Percentiles rank a stretch among this genome's conserved stretches.
Conservation (phyloP, 2,888 invertebrate genomes). For the Phyllotreta cruciferae region DNA sequence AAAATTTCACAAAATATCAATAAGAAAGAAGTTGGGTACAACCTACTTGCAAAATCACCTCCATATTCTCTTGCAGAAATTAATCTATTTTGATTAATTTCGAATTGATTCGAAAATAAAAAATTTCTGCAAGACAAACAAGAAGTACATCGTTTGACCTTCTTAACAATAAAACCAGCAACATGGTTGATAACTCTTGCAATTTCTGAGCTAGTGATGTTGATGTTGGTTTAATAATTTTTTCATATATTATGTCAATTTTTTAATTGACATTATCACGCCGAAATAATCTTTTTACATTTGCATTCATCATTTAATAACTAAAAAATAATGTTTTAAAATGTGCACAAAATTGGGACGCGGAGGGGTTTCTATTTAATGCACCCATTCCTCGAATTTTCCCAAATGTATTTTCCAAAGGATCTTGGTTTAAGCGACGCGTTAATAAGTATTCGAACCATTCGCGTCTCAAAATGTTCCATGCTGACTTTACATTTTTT, state of each 20-base stretch:
- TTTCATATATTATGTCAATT: no score
- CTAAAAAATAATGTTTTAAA: constrained; percentile 23
- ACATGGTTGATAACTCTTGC: constrained; percentile 18
- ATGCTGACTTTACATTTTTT: constrained; percentile 14
- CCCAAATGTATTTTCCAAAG: constrained; percentile 23
- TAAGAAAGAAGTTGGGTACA: constrained; percentile 14
- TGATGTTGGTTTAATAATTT: not conserved
- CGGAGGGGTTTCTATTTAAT: constrained; percentile 20
- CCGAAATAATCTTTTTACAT: constrained; percentile 12
- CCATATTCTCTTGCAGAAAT: constrained; percentile 27
- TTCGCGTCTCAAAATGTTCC: constrained; percentile 15
- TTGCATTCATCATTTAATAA: constrained; percentile 14
- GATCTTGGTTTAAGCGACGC: constrained; percentile 23
- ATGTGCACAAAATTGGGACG: constrained; percentile 11
- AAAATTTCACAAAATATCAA: no score
- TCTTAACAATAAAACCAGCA: constrained; percentile 21
- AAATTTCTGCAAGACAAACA: constrained; percentile 11
- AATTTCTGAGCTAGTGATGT: constrained; percentile 3
- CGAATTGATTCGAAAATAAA: constrained; percentile 18
- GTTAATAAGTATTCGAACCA: constrained; percentile 11
- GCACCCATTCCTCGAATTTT: constrained; percentile 10
- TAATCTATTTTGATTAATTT: constrained; percentile 8
- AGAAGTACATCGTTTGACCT: constrained; percentile 3
- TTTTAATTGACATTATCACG: no score
- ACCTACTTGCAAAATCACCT: constrained; percentile 13